These are phyloP conservation scores for Euphonia xanthogaster DNA, from an alignment of 2,797 vertebrate species.

Conservation along the genomic window DNA sequence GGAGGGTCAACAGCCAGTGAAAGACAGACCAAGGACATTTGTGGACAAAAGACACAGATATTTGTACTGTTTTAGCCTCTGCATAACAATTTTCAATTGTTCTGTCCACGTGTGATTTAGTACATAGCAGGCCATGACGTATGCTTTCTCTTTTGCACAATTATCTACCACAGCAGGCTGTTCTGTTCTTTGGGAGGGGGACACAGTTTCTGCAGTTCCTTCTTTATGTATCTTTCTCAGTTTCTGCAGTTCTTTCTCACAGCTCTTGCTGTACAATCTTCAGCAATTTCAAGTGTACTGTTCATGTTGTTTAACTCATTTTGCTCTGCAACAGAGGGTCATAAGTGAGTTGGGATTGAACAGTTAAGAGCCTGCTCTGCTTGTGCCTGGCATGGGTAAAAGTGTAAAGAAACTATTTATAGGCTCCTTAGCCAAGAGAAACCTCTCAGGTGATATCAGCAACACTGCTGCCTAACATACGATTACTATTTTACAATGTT, in stretches of 20 bases:
- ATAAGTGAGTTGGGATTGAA: not conserved
- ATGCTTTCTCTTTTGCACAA: not conserved
- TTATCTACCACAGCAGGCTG: not conserved
- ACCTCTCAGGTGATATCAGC: not conserved
- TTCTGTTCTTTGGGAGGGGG: not conserved
- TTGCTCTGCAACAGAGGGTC: not conserved
- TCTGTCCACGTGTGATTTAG: not conserved
- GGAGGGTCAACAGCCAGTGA: rapidly evolving
- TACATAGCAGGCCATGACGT: not conserved
- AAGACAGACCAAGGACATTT: not conserved
- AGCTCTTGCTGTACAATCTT: not conserved
- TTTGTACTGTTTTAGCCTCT: not conserved
- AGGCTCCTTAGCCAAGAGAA: not conserved
- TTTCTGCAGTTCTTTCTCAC: not conserved
- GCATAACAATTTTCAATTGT: not conserved
- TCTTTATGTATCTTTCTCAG: not conserved
- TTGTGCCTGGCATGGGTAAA: not conserved
- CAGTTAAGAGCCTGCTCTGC: not conserved
- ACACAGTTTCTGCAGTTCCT: not conserved
- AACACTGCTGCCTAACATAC: not conserved
- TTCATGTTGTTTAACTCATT: not conserved
- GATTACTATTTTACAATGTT: not conserved
- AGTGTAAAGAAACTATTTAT: not conserved
- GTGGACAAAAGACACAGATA: not conserved
- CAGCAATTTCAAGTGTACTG: not conserved